These are phyloP conservation scores for Drosophila paranaensis DNA, from an alignment of 2,888 invertebrate species.

Conservation along the genomic window DNA sequence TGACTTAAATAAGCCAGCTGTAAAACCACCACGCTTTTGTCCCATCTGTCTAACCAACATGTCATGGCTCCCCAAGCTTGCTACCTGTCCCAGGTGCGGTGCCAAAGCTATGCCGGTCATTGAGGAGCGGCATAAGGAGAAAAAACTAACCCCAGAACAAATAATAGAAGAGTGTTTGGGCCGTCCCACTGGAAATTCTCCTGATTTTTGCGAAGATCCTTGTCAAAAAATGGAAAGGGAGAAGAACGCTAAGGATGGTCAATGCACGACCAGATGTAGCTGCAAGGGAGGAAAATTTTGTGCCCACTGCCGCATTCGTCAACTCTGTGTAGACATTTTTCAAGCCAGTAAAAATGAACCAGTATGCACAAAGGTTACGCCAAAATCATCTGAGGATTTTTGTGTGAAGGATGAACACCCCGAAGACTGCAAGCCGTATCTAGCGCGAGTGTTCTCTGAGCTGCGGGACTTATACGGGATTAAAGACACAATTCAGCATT, in stretches of 20 bases:
- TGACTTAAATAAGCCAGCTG: conserved; percentile 22
- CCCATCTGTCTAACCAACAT: conserved; percentile 82
- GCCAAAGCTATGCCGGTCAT: conserved; percentile 77
- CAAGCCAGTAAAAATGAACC: background rate
- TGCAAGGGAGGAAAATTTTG: conserved; percentile 72
- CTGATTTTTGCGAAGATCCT: conserved; percentile 59
- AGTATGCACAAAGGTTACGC: conserved; percentile 47
- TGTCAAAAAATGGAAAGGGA: conserved; percentile 28
- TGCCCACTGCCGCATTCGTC: conserved; percentile 75
- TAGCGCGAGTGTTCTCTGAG: conserved; percentile 79
- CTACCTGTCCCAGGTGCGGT: conserved; percentile 82
- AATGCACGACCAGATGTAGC: conserved; percentile 57
- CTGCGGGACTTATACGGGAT: conserved; percentile 76
- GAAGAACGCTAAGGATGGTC: background rate
- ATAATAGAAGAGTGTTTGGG: conserved; percentile 75
- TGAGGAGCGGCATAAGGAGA: conserved; percentile 71
- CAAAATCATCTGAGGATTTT: conserved; percentile 55
- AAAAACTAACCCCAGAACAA: conserved; percentile 71
- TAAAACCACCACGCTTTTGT: conserved; percentile 71
- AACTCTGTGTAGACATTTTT: conserved; percentile 67
- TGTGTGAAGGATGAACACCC: conserved; percentile 52
- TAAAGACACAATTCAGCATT: conserved; percentile 43
- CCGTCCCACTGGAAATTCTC: background rate
- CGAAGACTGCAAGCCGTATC: conserved; percentile 72
- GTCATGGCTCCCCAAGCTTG: conserved; percentile 84